Percentiles rank a stretch among this genome's conserved stretches.
phyloP scores from a whole-genome alignment of 2,888 invertebrate species.

The Xylocampa areola region DNA sequence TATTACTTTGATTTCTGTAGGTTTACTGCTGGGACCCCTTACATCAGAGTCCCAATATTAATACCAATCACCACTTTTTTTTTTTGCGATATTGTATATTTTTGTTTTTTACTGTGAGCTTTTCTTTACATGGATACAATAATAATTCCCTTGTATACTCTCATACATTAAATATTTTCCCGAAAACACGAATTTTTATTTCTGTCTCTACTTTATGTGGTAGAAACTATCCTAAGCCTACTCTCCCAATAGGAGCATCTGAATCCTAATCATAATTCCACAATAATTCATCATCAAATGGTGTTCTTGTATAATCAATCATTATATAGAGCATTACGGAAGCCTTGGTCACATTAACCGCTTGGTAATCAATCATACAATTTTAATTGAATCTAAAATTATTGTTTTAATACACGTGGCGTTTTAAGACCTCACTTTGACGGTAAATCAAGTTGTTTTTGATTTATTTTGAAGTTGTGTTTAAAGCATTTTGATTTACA shows the following conservation, averaged over 20 bases:
- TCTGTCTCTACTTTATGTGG: background rate
- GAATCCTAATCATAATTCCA: conserved; percentile 51
- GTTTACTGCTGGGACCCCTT: too few species aligned
- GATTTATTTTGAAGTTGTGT: conserved; percentile 35
- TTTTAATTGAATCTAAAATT: conserved; percentile 72
- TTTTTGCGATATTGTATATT: too few species aligned
- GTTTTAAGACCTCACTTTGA: conserved; percentile 6
- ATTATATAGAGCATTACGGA: conserved; percentile 81
- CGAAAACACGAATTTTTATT: too few species aligned
- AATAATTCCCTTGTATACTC: too few species aligned
- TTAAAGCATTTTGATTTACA: conserved; percentile 16
- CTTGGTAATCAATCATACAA: conserved; percentile 68
- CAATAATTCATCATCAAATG: conserved; percentile 71
- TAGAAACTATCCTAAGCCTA: background rate
- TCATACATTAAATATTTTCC: conserved; percentile 1
- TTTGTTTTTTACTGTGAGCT: too few species aligned
- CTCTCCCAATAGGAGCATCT: conserved; percentile 38
- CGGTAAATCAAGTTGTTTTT: conserved; percentile 25
- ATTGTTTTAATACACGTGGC: conserved; percentile 58
- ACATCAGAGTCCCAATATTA: too few species aligned
- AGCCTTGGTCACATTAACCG: conserved; percentile 65
- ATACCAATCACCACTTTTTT: too few species aligned
- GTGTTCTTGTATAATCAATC: conserved; percentile 74
- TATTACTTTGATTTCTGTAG: too few species aligned
- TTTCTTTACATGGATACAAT: too few species aligned